These are phyloP conservation scores for Mus spicilegus DNA, from an alignment of 2,113 vertebrate genomes.

Conservation along the genomic window DNA sequence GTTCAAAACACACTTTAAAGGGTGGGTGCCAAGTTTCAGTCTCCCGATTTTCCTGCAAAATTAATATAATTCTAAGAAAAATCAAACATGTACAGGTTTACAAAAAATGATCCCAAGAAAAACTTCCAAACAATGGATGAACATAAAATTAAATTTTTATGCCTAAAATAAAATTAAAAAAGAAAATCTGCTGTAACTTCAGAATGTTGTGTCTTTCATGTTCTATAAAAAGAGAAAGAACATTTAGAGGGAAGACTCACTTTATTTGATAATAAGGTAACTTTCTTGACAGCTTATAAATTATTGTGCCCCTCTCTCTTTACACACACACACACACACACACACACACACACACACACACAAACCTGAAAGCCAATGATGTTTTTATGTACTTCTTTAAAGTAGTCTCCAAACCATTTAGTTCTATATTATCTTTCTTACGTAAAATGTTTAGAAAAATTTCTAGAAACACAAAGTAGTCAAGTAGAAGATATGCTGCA, in stretches of 20 bases:
- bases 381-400: constrained; percentile 8
- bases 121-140: constrained; percentile 18
- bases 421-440: constrained; percentile 26
- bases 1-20: constrained; percentile 36
- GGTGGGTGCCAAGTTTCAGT: not conserved
- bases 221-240: constrained; percentile 1
- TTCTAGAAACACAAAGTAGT: not conserved
- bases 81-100: not conserved
- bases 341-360: too few relatives aligned
- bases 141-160: constrained; percentile 37
- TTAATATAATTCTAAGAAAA: not conserved
- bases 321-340: too few relatives aligned
- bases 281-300: not conserved
- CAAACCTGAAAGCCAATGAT: not conserved
- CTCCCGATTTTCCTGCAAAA: constrained; percentile 1
- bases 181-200: not conserved
- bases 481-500: not conserved
- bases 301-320: not conserved
- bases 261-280: constrained; percentile 57
- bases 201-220: constrained; percentile 36
- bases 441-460: not conserved
- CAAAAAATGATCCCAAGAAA: not conserved
- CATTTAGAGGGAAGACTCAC: not conserved
- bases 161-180: not conserved
- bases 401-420: not conserved